Evolutionary conservation across 2,113 vertebrate genomes (phyloP), one percentile per base, ranked within the genome.

Genomic region (Cinclus cinclus): DNA sequence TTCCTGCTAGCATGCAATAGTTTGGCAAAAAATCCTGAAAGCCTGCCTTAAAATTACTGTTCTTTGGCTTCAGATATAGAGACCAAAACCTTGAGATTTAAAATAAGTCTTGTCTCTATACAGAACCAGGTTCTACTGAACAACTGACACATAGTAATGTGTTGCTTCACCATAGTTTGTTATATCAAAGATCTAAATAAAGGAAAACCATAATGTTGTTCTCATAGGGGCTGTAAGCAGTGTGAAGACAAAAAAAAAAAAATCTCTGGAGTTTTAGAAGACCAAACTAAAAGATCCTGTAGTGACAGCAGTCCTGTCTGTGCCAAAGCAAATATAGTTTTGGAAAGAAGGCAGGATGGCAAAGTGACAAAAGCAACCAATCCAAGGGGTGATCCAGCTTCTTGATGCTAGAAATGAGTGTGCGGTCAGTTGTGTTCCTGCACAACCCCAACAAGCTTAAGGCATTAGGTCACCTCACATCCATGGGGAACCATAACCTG

Each of bases 141-240:
- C 75, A 95, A 79, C 87, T 90, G 85, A 83, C 75, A 87, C 78
- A 41, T 1, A 59, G 70, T 56, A 82, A 96, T 11, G 82, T 89
- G 82, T 73, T 90, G 87, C 63, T 83, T 92, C 70, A 91, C 11
- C 88, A 83, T 53, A 79, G 82, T 64, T 94, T 82, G 82, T 79
- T 90, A 88, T 83, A 75, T 90, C 92, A 76, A 89, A 91, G 82
- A 93, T 73, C 78, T 89, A 94, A 95, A 89, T 92, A 96, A 96
- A 96, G 87, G 64, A 94, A 94, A 96, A 82, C n/a, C 77, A 82
- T 64, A 50, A 63, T 23, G 84, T 59, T 92, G 60, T 78, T 91
- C 73, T 80, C 81, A 79, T 1, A 68, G 15, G 35, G 28, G 41
- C 94, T 85, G 58, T 44, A 91, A 89, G 81, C 56, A 89, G 77